A percentile compares a stretch with the other conserved stretches of the same genome.
phyloP scores from a whole-genome alignment of 2,113 vertebrate species.

The Pimephales promelas region DNA sequence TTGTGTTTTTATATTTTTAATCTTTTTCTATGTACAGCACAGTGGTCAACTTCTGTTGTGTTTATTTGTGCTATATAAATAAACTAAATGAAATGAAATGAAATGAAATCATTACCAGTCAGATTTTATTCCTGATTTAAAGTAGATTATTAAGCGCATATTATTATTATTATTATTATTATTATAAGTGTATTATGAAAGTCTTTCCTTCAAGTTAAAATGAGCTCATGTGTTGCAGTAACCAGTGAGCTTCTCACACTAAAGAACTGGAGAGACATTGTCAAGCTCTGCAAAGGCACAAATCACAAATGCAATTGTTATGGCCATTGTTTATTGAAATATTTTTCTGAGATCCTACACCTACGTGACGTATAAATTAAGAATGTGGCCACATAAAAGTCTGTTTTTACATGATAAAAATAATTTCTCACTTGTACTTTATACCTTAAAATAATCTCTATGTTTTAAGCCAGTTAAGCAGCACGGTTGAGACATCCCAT shows the following conservation, averaged over 20 bases:
- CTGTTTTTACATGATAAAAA: not conserved
- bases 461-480: not conserved
- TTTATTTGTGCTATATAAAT: no score
- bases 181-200: not conserved
- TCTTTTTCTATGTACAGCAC: no score
- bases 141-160: not conserved
- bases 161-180: no score
- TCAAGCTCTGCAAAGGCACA: not conserved
- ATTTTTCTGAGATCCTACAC: not conserved
- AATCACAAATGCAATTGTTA: not conserved
- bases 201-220: not conserved
- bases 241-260: not conserved
- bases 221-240: not conserved
- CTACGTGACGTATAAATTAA: not conserved
- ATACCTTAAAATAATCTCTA: not conserved
- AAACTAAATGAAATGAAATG: no score
- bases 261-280: not conserved
- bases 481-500: not conserved
- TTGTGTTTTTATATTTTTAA: no score
- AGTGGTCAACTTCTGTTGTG: no score
- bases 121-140: not conserved
- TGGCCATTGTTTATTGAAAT: not conserved
- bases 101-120: not conserved
- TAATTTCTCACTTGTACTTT: not conserved
- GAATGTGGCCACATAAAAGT: not conserved